Percentiles rank a stretch among this genome's conserved stretches.
These are phyloP conservation scores for Anas bernieri DNA, from an alignment of 2,797 vertebrate species.

Conservation along the genomic window DNA sequence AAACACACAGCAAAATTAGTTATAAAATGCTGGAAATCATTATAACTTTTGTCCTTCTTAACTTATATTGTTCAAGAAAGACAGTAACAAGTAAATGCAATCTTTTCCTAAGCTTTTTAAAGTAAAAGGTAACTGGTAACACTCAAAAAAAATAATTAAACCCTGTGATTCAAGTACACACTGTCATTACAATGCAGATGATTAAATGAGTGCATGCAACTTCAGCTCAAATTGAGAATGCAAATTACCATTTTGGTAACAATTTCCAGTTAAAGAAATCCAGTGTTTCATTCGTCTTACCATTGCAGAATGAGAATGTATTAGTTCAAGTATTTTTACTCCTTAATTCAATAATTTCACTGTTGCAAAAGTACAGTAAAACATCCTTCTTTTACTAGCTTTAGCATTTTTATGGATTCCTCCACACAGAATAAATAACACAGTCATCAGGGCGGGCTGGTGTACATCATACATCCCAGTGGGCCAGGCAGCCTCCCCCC, in stretches of 20 bases:
- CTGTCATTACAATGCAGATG: not conserved
- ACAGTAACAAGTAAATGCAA: not conserved
- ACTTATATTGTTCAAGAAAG: not conserved
- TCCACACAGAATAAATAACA: not conserved
- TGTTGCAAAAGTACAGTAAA: not conserved
- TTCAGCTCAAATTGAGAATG: not conserved
- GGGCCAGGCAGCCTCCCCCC: not conserved
- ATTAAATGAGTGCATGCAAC: not conserved
- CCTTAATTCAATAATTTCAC: not conserved
- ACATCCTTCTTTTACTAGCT: not conserved
- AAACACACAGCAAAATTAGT: not conserved
- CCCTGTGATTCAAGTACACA: not conserved
- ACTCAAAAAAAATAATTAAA: not conserved
- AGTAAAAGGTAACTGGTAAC: not conserved
- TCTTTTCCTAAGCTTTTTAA: not conserved
- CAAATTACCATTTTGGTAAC: not conserved
- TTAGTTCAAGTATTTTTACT: not conserved
- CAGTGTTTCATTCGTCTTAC: not conserved
- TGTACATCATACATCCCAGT: not conserved
- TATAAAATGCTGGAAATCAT: not conserved
- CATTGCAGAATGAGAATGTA: not conserved
- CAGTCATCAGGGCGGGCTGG: not conserved
- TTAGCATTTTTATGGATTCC: not conserved
- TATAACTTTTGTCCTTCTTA: not conserved
- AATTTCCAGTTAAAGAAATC: not conserved